phyloP scores from a whole-genome alignment of 2,113 vertebrate species.

The Fulica atra region DNA sequence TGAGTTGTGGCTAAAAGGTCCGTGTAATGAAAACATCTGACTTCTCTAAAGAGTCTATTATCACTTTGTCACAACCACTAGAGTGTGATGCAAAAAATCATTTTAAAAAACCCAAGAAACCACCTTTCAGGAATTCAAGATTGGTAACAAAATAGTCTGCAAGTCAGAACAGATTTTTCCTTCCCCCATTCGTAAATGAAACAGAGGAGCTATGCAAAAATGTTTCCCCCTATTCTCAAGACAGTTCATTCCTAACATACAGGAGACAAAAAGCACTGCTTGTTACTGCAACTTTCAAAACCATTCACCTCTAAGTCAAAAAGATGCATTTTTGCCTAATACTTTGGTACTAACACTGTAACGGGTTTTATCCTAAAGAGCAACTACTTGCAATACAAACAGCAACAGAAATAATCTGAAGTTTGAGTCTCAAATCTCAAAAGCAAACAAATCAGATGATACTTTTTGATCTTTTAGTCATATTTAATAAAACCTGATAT shows the following conservation, averaged over 20 bases:
- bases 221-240: background rate
- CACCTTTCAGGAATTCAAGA: background rate
- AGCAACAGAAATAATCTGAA: background rate
- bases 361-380: background rate
- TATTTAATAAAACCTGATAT: background rate
- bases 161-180: background rate
- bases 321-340: background rate
- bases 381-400: background rate
- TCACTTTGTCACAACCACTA: background rate
- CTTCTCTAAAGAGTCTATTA: background rate
- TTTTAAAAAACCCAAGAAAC: background rate
- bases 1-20: background rate
- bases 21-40: background rate
- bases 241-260: background rate
- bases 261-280: background rate
- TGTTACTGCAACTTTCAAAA: background rate
- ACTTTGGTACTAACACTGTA: rapidly evolving
- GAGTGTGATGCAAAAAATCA: background rate
- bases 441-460: background rate
- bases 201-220: background rate
- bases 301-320: background rate
- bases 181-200: background rate
- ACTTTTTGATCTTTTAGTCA: background rate
- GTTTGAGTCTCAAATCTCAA: background rate
- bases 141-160: background rate